Base-by-base conservation (phyloP, 2,888 invertebrate species). In the Norana najaformis region DNA sequence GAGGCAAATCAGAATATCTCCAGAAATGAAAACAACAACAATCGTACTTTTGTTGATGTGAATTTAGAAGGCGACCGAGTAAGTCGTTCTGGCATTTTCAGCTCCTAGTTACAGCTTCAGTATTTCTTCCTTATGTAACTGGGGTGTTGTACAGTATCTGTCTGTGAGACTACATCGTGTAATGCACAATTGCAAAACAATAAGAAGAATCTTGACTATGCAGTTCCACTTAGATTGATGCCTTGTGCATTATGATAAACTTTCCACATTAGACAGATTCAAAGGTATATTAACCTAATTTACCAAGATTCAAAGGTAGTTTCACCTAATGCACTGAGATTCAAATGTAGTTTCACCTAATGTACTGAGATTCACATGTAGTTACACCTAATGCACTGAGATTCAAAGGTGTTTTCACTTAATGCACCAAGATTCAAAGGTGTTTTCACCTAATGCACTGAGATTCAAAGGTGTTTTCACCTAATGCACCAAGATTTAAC, bases 11-110 rank as follows among this genome's bases (percentile, higher is more conserved):
- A 89, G 34, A 83, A 89, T 1, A 53, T 38, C 34, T 11, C 20
- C 36, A 38, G 23, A 35, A 89, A 89, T 89, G 36, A 34, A 34
- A 89, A 90, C 88, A 88, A 90, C 89, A 90, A 89, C 82, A 90
- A 82, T 83, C n/a, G 23, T 35, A 36, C 18, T 37, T 0, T 23
- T 35, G 47, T 11, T 90, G 35, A 37, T 23, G 8, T 69, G 30
- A n/a, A 69, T 69, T 8, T 16, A 13, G 69, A 69, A 69, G 69
- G n/a, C n/a, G 69, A 13, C 30, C 69, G n/a, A 5, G n/a, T 69
- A 69, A 8, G 69, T 69, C n/a, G 30, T 30, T 69, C 13, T 30
- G 8, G 69, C 30, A 69, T 69, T 69, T 30, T 69, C 69, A 69
- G 69, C 69, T 47, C 1, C 20, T 23, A 23, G 8, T 13, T 41